Evolutionary conservation across 1,140 invertebrate species (phyloP).

Genomic region (Bombyx mandarina): DNA sequence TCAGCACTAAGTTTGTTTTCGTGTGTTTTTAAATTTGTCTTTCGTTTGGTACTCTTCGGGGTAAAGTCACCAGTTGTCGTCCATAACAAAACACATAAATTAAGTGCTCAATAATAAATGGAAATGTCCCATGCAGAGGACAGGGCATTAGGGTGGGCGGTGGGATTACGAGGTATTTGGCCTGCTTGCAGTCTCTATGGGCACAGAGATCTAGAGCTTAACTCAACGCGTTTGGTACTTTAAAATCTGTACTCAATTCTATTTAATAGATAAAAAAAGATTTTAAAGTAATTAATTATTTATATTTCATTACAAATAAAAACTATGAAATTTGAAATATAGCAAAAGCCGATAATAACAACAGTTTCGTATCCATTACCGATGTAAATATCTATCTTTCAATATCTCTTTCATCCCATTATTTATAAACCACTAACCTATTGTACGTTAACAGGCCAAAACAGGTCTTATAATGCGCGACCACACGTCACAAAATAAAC

Average conservation of each 20-base stretch:
- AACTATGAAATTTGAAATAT: too few relatives aligned
- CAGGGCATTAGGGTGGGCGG: conserved; percentile 69
- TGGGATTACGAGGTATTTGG: conserved; percentile 63
- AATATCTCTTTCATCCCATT: conserved; percentile 32
- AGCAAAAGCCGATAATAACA: too few relatives aligned
- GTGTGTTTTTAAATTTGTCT: neutral
- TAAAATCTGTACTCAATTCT: too few relatives aligned
- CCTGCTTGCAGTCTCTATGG: conserved; percentile 11
- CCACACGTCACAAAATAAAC: conserved; percentile 37
- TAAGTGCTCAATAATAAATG: conserved; percentile 72
- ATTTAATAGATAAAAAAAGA: too few relatives aligned
- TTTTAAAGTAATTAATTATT: too few relatives aligned
- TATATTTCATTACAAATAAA: too few relatives aligned
- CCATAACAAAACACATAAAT: conserved; percentile 72
- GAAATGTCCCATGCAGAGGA: conserved; percentile 70
- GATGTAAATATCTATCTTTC: conserved; percentile 16
- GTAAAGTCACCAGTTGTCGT: conserved; percentile 41
- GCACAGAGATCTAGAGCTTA: too few relatives aligned
- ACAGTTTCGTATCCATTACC: neutral
- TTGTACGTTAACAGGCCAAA: conserved; percentile 23
- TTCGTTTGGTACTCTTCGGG: conserved; percentile 7
- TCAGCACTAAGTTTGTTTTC: conserved; percentile 1
- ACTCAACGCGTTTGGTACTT: too few relatives aligned
- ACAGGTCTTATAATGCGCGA: conserved; percentile 38
- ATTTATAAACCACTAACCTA: conserved; percentile 21